Evolutionary conservation across 2,888 invertebrate species (phyloP).

Genomic region (Julus scandinavius): DNA sequence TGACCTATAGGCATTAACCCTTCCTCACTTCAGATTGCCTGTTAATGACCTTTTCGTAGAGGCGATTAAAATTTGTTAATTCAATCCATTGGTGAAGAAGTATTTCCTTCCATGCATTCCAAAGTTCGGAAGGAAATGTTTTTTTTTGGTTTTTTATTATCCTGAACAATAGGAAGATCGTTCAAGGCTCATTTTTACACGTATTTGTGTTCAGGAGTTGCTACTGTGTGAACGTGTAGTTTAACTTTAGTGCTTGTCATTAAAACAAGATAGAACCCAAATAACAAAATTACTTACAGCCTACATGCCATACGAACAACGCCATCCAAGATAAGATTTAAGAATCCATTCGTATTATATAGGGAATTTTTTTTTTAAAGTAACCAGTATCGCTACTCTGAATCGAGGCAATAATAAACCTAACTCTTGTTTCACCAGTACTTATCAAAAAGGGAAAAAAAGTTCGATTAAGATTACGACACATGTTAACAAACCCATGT

Average conservation of each 20-base stretch:
- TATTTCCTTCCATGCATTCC: neutral
- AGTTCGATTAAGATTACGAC: neutral
- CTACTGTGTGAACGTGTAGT: neutral
- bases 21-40: neutral
- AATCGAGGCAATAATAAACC: neutral
- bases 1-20: neutral
- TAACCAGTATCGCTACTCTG: neutral
- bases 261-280: neutral
- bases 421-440: neutral
- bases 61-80: neutral
- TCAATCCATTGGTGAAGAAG: neutral
- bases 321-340: neutral
- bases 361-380: neutral
- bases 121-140: neutral
- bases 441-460: neutral
- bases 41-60: neutral
- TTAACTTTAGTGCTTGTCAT: neutral
- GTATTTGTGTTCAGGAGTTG: neutral
- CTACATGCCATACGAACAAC: neutral
- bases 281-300: neutral
- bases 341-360: neutral
- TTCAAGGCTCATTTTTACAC: neutral
- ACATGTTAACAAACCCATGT: neutral
- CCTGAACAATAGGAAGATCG: neutral
- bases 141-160: neutral